Base-by-base conservation (phyloP, 2,113 vertebrate genomes). In the Gymnogyps californianus region DNA sequence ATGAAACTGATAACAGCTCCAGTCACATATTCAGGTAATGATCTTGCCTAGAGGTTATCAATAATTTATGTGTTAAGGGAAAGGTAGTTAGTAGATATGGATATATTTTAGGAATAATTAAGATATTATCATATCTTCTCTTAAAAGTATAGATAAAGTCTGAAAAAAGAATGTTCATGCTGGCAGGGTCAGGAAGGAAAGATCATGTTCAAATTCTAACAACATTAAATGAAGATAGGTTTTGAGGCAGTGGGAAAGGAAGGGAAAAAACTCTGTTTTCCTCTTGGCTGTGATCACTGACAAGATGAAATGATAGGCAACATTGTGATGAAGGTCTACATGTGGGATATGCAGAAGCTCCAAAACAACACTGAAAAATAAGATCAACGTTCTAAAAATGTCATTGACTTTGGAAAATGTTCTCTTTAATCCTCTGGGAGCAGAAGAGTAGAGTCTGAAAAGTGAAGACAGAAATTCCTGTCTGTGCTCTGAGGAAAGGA, bases 61-160 rank as follows among this genome's bases (percentile, higher is more conserved):
- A 83, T 83, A 90, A 94, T 90, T 85, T 76, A 85, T 85, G 29
- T 29, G 16, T 72, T 90, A 92, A 92, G 83, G 31, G 82, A 90
- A 84, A 66, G 15, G 18, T 65, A 61, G 55, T 77, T 84, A 78
- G n/a, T 47, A 88, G 75, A 80, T 46, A 59, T 31, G 24, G 83
- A 93, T 72, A 58, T 57, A 64, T 86, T 93, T 69, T 69, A 77
- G 24, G 28, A 72, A 83, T 96, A 93, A 80, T 94, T 78, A 65
- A 82, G 74, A 47, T 83, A 69, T 79, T 82, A 51, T 78, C 32
- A 24, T 42, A n/a, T 36, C 40, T 85, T 72, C 44, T 75, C 34
- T 90, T 95, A 57, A 83, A 90, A 54, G 4, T 76, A 47, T 19
- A 94, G 70, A 67, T 42, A 44, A 59, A 85, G 44, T 40, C 55